Evolutionary conservation across 2,888 invertebrate species (phyloP).

Genomic region (Hylaea fasciaria): DNA sequence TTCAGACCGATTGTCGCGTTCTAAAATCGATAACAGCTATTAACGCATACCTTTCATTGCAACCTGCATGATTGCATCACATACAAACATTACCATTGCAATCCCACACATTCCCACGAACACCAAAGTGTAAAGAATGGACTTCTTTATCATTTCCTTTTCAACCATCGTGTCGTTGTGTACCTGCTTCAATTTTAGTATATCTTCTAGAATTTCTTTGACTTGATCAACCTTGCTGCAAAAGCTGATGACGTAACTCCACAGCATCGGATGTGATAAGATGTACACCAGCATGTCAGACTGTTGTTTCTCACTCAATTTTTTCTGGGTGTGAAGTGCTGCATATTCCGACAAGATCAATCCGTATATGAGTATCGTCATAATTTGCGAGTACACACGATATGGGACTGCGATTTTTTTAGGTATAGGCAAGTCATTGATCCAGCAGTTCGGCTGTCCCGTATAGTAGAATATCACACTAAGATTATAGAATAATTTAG

Average conservation of each 20-base stretch:
- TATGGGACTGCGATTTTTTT: constrained; percentile 24
- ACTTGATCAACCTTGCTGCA: constrained; percentile 43
- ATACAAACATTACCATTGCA: constrained; percentile 46
- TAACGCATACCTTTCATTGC: constrained; percentile 37
- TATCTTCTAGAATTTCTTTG: constrained; percentile 43
- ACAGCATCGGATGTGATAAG: constrained; percentile 53
- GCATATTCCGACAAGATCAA: constrained; percentile 49
- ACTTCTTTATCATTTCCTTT: constrained; percentile 54
- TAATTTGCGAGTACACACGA: constrained; percentile 35
- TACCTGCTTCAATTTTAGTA: constrained; percentile 51
- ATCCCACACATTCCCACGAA: constrained; percentile 38
- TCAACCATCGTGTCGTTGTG: constrained; percentile 60
- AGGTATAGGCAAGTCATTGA: constrained; percentile 40
- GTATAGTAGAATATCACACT: constrained; percentile 39
- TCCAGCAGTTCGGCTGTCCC: constrained; percentile 57
- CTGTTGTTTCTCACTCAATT: constrained; percentile 49
- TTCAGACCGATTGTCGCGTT: no score
- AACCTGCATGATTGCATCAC: constrained; percentile 44
- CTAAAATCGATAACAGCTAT: no score
- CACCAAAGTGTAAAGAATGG: constrained; percentile 43
- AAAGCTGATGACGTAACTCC: constrained; percentile 37
- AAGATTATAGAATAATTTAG: constrained; percentile 46
- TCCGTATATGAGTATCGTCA: constrained; percentile 38
- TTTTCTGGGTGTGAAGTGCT: constrained; percentile 52
- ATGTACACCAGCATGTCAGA: constrained; percentile 49